phyloP scores from a whole-genome alignment of 2,797 vertebrate genomes.

The Ctenopoma kingsleyae region DNA sequence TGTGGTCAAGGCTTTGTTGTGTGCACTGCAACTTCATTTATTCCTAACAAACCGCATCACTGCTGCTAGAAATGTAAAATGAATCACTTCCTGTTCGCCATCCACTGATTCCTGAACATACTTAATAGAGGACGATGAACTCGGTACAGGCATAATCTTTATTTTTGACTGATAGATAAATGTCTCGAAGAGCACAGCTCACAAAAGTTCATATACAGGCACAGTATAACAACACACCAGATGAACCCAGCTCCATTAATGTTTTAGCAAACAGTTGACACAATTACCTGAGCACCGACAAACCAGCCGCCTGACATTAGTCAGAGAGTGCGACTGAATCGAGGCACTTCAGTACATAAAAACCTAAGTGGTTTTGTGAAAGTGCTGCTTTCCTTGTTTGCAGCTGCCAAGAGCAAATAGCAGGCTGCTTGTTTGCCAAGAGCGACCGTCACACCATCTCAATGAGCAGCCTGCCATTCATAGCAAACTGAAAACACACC shows the following conservation, averaged over 20 bases:
- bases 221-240: background rate
- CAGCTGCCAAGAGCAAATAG: constrained; percentile 46
- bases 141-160: background rate
- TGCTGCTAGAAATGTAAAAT: constrained; percentile 1
- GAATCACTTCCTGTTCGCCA: constrained; percentile 10
- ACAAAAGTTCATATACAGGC: background rate
- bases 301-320: background rate
- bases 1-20: background rate
- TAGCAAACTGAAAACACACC: constrained; percentile 11
- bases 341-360: constrained; percentile 33
- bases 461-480: constrained; percentile 24
- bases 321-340: background rate
- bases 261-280: background rate
- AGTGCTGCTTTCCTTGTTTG: constrained; percentile 40
- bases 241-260: constrained; percentile 16
- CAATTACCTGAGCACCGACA: background rate
- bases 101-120: background rate
- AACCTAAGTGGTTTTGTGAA: constrained; percentile 40
- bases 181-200: background rate
- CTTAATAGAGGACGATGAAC: background rate
- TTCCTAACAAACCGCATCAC: background rate
- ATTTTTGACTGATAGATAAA: background rate
- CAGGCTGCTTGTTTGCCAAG: constrained; percentile 28
- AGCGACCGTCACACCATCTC: constrained; percentile 12
- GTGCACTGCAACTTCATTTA: background rate